Evolutionary conservation across 2,113 vertebrate genomes (phyloP).

Genomic region (Indicator indicator): DNA sequence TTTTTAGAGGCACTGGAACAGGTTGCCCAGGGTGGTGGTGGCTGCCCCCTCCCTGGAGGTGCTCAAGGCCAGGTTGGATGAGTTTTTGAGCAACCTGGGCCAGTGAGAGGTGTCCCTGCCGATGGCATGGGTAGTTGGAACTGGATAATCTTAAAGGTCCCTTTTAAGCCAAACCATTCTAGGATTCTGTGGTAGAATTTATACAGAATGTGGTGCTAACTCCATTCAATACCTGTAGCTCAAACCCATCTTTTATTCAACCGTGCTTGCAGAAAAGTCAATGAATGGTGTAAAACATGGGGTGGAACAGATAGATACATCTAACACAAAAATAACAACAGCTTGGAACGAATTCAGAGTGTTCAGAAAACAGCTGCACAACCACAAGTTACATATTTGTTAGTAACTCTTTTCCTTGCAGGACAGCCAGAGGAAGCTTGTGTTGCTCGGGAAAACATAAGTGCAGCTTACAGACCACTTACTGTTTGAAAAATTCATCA

Average conservation of each 20-base stretch:
- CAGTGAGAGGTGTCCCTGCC: too few relatives aligned
- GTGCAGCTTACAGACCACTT: conserved; percentile 15
- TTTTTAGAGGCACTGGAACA: too few relatives aligned
- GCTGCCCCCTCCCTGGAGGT: too few relatives aligned
- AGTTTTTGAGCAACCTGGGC: too few relatives aligned
- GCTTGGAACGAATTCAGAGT: background rate
- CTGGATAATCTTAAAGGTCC: too few relatives aligned
- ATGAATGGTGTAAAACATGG: background rate
- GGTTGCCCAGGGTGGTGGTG: too few relatives aligned
- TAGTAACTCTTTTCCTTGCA: background rate
- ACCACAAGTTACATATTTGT: background rate
- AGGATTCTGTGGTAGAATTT: background rate
- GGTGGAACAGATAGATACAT: background rate
- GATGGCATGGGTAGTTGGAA: too few relatives aligned
- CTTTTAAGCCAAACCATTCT: too few relatives aligned
- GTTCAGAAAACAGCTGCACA: background rate
- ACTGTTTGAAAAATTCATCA: conserved; percentile 45
- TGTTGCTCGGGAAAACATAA: background rate
- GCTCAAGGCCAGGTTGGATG: too few relatives aligned
- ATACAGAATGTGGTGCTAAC: background rate
- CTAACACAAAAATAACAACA: background rate
- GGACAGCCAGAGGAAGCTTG: background rate
- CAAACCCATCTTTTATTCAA: background rate
- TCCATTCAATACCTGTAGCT: background rate
- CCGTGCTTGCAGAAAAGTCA: background rate